Conservation (phyloP, 1,140 invertebrate species). For the Drosophila paulistorum region DNA sequence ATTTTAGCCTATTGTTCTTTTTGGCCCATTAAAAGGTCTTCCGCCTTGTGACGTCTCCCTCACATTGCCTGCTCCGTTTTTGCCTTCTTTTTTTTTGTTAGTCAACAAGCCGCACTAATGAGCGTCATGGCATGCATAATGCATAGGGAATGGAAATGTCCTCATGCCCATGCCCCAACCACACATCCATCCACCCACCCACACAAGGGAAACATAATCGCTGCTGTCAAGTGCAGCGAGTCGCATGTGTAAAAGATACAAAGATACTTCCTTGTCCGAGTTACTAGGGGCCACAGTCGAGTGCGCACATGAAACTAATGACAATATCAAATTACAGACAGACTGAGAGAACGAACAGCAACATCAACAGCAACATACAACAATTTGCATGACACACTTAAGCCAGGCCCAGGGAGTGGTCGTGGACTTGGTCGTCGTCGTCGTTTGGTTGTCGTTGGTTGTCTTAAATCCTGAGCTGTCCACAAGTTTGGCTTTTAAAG, state of each 20-base stretch:
- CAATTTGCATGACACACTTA: slow-evolving; percentile 78
- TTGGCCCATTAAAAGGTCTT: slow-evolving; percentile 54
- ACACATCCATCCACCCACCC: slow-evolving; percentile 13
- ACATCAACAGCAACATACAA: slow-evolving; percentile 34
- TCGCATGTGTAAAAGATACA: slow-evolving; percentile 67
- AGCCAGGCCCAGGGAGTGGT: slow-evolving; percentile 36
- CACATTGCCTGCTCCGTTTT: slow-evolving; percentile 7
- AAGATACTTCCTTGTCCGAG: slow-evolving; percentile 74
- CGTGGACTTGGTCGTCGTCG: no score
- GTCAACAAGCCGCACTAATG: slow-evolving; percentile 72
- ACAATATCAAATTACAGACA: slow-evolving; percentile 75
- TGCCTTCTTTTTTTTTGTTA: slow-evolving; percentile 9
- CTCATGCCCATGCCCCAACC: neutral
- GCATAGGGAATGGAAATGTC: slow-evolving; percentile 37
- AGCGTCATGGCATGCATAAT: slow-evolving; percentile 77
- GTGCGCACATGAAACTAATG: slow-evolving; percentile 75
- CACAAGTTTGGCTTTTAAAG: slow-evolving; percentile 54
- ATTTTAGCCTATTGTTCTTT: slow-evolving; percentile 74
- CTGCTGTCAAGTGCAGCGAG: slow-evolving; percentile 72
- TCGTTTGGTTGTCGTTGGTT: neutral
- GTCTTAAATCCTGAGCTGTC: slow-evolving; percentile 60
- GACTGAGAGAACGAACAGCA: slow-evolving; percentile 11
- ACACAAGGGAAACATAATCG: slow-evolving; percentile 69
- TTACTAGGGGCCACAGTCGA: slow-evolving; percentile 63
- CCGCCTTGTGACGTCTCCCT: slow-evolving; percentile 1